A percentile compares a stretch with the other conserved stretches of the same genome.
These are phyloP conservation scores for Ceratina calcarata DNA, from an alignment of 1,140 invertebrate genomes.

Conservation along the genomic window DNA sequence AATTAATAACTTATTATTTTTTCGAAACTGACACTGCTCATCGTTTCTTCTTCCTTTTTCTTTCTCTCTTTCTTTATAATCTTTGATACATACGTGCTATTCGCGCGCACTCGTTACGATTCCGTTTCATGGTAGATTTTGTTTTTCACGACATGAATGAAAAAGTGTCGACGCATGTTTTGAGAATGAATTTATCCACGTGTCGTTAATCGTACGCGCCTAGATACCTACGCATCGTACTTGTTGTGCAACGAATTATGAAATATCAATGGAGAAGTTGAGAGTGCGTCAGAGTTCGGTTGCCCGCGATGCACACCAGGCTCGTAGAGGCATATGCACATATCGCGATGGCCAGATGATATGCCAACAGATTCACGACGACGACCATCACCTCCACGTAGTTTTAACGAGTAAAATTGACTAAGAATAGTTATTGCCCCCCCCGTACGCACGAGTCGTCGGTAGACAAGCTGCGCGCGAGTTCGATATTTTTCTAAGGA, in stretches of 20 bases:
- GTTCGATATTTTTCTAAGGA: constrained; percentile 38
- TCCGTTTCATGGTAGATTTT: neutral
- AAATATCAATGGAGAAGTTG: constrained; percentile 20
- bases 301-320: constrained; percentile 5
- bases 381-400: too few species aligned
- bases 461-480: constrained; percentile 17
- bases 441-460: neutral
- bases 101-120: neutral
- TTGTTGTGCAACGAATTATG: constrained; percentile 32
- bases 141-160: neutral
- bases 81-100: neutral
- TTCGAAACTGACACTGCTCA: neutral
- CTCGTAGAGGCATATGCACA: constrained; percentile 43
- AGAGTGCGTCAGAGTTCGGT: constrained; percentile 35
- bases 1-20: constrained; percentile 11
- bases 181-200: neutral
- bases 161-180: neutral
- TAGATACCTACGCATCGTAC: too few species aligned
- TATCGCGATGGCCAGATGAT: constrained; percentile 33
- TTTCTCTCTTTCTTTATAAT: neutral
- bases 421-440: neutral
- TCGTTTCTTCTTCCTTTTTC: neutral
- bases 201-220: neutral
- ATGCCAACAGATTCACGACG: constrained; percentile 29
- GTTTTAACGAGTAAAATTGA: neutral